Conservation (phyloP, 1,140 invertebrate genomes). For the Trichomalopsis sarcophagae region DNA sequence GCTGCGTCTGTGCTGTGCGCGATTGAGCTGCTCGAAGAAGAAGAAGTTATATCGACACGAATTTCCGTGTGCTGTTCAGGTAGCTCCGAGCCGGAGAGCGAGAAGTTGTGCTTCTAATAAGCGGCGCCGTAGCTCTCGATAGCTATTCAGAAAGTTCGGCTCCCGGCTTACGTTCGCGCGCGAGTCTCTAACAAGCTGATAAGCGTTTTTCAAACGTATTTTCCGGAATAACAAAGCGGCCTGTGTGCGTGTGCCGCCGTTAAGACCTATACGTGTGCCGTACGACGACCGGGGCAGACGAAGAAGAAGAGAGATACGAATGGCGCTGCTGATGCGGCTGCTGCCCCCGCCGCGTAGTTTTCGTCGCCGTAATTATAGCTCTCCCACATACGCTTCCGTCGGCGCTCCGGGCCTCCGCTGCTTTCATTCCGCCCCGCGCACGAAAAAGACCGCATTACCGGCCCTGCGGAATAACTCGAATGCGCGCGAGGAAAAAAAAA, state of each 20-base stretch:
- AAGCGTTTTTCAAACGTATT: not conserved
- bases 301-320: conserved; percentile 1
- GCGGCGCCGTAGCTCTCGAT: not conserved
- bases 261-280: no score
- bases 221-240: no score
- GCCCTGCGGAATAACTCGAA: not conserved
- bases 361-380: conserved; percentile 7
- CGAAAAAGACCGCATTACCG: not conserved
- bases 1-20: no score
- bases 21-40: not conserved
- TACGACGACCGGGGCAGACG: not conserved
- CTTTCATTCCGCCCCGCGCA: not conserved
- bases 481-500: not conserved
- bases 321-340: not conserved
- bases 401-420: no score
- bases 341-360: not conserved
- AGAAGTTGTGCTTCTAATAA: not conserved
- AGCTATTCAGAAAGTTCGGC: no score
- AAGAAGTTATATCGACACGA: conserved; percentile 2
- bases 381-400: not conserved
- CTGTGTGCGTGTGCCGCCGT: no score
- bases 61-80: not conserved
- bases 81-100: not conserved
- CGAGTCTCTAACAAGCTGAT: not conserved
- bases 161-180: not conserved